Conservation (phyloP, 2,113 vertebrate species). For the Phalacrocorax brasilianus region DNA sequence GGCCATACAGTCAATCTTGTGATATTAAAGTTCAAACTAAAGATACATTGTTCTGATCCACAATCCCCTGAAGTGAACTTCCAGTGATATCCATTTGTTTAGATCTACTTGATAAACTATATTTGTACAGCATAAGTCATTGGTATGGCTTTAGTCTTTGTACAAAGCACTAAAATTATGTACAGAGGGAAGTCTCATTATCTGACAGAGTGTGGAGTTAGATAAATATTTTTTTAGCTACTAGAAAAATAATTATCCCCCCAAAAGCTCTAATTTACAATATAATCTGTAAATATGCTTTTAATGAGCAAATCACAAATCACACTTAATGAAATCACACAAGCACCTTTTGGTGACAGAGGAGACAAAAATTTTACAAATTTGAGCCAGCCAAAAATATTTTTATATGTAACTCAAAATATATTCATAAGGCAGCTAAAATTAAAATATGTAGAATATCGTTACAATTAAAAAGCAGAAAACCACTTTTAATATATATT, state of each 20-base stretch:
- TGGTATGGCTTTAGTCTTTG: neutral
- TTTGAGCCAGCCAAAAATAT: constrained; percentile 38
- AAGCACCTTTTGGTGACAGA: constrained; percentile 36
- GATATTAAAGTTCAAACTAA: neutral
- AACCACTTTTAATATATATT: constrained; percentile 66
- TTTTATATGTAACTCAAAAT: constrained; percentile 46
- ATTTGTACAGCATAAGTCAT: neutral
- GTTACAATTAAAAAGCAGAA: constrained; percentile 70
- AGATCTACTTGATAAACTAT: neutral
- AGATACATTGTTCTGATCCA: neutral
- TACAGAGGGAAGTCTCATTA: neutral
- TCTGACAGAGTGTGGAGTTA: neutral
- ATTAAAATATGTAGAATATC: constrained; percentile 68
- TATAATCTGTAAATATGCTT: constrained; percentile 25
- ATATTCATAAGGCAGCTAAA: constrained; percentile 20
- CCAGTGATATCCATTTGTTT: neutral
- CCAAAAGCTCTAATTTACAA: neutral
- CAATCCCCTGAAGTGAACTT: neutral
- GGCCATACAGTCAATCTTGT: neutral
- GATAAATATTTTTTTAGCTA: neutral
- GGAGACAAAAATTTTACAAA: constrained; percentile 31
- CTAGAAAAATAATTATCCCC: neutral
- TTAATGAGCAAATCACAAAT: constrained; percentile 41
- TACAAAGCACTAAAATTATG: neutral
- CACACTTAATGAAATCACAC: neutral